Base-by-base conservation (phyloP, 2,888 invertebrate genomes). In the Diarsia brunnea region DNA sequence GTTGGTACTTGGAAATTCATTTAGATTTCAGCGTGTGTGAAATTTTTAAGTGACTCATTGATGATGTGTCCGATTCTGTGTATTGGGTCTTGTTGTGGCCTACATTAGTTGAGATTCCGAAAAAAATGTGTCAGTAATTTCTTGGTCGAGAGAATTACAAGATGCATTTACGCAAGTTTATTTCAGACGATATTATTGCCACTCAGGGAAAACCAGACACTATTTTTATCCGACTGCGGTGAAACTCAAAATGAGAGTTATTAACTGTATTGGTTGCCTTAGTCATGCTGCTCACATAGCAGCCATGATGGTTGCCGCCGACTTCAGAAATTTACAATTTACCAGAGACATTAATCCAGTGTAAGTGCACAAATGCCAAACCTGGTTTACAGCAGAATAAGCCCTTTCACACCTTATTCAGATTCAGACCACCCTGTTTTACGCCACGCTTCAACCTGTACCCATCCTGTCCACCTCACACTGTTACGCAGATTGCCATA, bases 31-130 rank as follows among this genome's bases (percentile, higher is more conserved):
- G 51, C 11, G 55, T 4, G 45, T 53, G 64, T 55, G 67, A 24
- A 24, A 55, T 31, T 47, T 5, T 81, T 27, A 1, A 21, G 47
- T 81, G 63, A 78, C 19, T 81, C 73, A 78, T 64, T 3, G 4
- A n/a, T 81, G 21, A 60, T 68, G 69, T 7, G 19, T 60, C 8
- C 21, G 19, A 16, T 71, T 71, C 64, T 27, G 14, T 21, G 27
- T 53, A 68, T 47, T 67, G 24, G 1, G 19, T 7, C 31, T 19
- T 53, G 14, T 69, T 27, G 19, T 58, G 43, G 4, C 58, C 43
- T 16, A 76, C 12, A 55, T 47, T 16, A 4, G 21, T 14, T 24
- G 5, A 24, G 3, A 21, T 76, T 61, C 51, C 68, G 76, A 76
- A 76, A 68, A 55, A 75, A 27, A 14, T n/a, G 27, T 24, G 60